Base-by-base conservation (phyloP, 2,113 vertebrate species). In the Clinocottus analis region DNA sequence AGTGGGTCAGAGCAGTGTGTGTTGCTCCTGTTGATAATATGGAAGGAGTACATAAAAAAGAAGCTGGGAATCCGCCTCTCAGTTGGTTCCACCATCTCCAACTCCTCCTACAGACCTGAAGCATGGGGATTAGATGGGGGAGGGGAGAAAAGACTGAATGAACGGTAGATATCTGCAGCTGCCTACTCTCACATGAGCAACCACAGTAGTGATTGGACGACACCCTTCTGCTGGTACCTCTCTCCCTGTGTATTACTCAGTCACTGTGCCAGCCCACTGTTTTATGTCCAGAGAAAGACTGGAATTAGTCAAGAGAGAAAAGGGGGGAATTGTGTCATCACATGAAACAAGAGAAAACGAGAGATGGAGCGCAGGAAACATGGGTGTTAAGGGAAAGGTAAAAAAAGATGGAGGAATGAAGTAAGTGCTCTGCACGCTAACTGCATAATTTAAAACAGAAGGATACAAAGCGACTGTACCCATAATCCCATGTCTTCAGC, bases 371-470 rank as follows among this genome's bases (percentile, higher is more conserved):
- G 79, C 47, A 31, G 47, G 29, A 83, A 72, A 70, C 41, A 86
- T 63, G 72, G n/a, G 66, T 62, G 27, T 75, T 88, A 21, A 51
- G 77, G 72, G 74, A 59, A 87, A 85, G 75, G 51, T 72, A 58
- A 17, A 75, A 73, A 82, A 76, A 82, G 17, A 85, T 79, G 82
- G 74, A 79, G 66, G 66, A 62, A 67, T 67, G 76, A 68, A 85
- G 70, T 73, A 89, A 89, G 86, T 76, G 87, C 84, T 83, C 69
- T 72, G 80, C 89, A 82, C 63, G 45, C 82, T 56, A 81, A 76
- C 78, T 92, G 89, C 84, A 93, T 94, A 89, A 94, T 94, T 94
- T 90, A 92, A 91, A 77, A 63, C 78, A 70, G 72, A 66, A 59
- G 65, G 65, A 83, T 80, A 60, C 66, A 51, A 80, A 80, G 63